These are phyloP conservation scores for Scaptodrosophila lebanonensis DNA, from an alignment of 1,140 invertebrate species.

Conservation along the genomic window DNA sequence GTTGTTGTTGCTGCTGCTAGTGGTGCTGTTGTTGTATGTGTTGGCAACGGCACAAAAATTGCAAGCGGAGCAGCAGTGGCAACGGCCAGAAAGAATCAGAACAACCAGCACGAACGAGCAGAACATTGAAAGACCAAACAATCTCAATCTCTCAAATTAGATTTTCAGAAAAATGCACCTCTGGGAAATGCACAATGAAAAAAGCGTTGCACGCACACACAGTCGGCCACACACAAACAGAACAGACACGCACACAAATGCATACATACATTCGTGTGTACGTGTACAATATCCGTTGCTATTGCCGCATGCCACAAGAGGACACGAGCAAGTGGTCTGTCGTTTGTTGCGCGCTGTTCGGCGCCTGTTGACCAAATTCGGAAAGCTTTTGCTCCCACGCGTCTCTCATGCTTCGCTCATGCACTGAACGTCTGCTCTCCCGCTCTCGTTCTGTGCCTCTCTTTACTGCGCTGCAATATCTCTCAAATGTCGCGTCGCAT, in stretches of 20 bases:
- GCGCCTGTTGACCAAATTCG: too few relatives aligned
- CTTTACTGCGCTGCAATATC: background rate
- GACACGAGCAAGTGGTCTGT: too few relatives aligned
- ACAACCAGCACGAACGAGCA: slow-evolving; percentile 44
- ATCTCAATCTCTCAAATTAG: slow-evolving; percentile 77
- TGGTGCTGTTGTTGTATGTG: too few relatives aligned
- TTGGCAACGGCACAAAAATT: slow-evolving; percentile 41
- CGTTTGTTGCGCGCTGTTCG: too few relatives aligned
- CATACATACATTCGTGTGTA: slow-evolving; percentile 31
- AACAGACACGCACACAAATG: slow-evolving; percentile 1
- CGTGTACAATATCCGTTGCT: too few relatives aligned
- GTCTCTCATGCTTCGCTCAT: too few relatives aligned
- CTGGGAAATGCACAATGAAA: slow-evolving; percentile 76
- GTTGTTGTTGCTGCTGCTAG: slow-evolving; percentile 23
- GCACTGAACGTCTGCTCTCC: background rate
- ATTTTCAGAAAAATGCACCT: slow-evolving; percentile 77
- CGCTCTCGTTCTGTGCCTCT: background rate
- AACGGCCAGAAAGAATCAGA: too few relatives aligned
- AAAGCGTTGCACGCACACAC: slow-evolving; percentile 44
- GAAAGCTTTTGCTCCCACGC: too few relatives aligned
- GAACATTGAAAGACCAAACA: slow-evolving; percentile 74
- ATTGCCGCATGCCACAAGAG: too few relatives aligned
- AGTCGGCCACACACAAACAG: slow-evolving; percentile 5
- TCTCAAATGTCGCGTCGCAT: background rate
- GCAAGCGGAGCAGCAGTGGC: slow-evolving; percentile 62